Conservation (phyloP, 2,113 vertebrate species). For the Engystomops pustulosus region DNA sequence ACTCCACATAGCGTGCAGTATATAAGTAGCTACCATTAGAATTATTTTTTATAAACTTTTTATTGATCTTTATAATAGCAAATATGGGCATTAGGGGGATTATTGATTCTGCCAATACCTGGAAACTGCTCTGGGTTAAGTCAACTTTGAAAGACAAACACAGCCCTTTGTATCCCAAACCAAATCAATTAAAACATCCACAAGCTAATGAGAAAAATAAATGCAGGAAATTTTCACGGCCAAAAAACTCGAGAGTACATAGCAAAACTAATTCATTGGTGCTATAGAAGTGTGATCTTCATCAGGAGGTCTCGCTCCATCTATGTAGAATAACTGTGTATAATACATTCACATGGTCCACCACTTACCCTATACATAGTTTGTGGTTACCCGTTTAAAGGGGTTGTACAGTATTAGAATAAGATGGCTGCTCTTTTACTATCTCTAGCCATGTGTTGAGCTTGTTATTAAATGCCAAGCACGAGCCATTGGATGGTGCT, state of each 20-base stretch:
- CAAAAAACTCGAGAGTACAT: neutral
- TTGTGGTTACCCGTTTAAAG: too few relatives aligned
- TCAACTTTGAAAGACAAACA: neutral
- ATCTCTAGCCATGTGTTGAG: too few relatives aligned
- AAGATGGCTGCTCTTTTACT: too few relatives aligned
- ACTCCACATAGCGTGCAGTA: too few relatives aligned
- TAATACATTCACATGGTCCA: neutral
- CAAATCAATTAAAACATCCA: neutral
- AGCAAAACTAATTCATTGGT: neutral
- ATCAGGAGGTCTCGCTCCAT: neutral
- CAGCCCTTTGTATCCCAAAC: neutral
- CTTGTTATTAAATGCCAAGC: too few relatives aligned
- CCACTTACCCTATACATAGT: neutral
- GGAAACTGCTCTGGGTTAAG: neutral
- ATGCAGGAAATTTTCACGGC: neutral
- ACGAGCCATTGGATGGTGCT: too few relatives aligned
- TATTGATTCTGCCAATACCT: neutral
- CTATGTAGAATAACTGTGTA: neutral
- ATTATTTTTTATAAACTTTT: too few relatives aligned
- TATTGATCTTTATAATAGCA: neutral
- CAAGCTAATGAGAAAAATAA: neutral
- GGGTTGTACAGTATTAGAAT: too few relatives aligned
- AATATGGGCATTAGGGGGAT: neutral
- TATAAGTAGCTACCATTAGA: too few relatives aligned
- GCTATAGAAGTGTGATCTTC: neutral